Base-by-base conservation (phyloP, 53 echinoderm and acorn worm genomes). In the Hippasteria phrygiana region DNA sequence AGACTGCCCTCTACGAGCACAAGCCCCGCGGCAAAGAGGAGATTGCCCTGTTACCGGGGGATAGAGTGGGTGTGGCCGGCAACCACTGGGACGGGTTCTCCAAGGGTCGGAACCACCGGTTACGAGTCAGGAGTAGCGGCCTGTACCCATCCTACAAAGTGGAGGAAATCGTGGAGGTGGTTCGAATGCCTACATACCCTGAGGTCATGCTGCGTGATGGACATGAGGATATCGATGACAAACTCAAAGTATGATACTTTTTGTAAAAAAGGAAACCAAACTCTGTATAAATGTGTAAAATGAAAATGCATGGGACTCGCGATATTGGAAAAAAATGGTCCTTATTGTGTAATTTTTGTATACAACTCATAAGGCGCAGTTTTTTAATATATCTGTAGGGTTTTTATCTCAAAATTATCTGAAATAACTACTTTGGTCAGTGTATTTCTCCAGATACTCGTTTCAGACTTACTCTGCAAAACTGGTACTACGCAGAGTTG, bases 51-150 rank as follows among this genome's bases (percentile, higher is more conserved):
- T 55, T 47, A 34, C 92, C 94, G 0, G 97, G 97, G 1, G 97
- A 97, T 56, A 63, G 89, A 0, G 73, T 97, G 22, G 96, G 94
- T 28, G 94, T 96, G 12, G 96, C 96, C 11, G 96, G 96, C 50
- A 96, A 96, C 79, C 96, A 96, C 71, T 96, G 97, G 97, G 93
- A 97, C 43, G 97, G 97, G 31, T 97, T 93, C 39, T 97, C 97
- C 14, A 95, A 95, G 74, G 97, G 97, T 18, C 77, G 78, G 35
- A 97, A 97, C 64, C 74, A 89, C 13, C 88, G 93, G 31, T 31
- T 91, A 34, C 72, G 86, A 35, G 34, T 59, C 0, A 86, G 77
- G 39, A 73, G 71, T 12, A 78, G 89, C 5, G 97, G 97, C 0
- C 91, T 97, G 9, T 97, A 97, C 82, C 97, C 97, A 14, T 97